Evolutionary conservation across 2,888 invertebrate genomes (phyloP).

Genomic region (Noctua fimbriata): DNA sequence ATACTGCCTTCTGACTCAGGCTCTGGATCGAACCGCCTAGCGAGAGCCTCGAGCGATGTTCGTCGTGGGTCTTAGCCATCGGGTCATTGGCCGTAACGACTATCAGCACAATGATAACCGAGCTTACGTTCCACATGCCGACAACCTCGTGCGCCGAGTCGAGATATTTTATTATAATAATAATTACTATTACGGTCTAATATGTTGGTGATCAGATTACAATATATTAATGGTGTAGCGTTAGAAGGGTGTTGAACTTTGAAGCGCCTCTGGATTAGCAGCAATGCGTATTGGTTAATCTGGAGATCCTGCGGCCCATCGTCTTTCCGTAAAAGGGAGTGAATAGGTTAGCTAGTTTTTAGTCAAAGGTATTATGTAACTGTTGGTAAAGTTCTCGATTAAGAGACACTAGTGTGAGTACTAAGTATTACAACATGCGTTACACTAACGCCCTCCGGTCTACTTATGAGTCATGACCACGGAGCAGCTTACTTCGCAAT

Average conservation of each 20-base stretch:
- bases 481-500: background rate
- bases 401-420: background rate
- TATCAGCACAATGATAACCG: background rate
- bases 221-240: background rate
- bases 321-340: slow-evolving; percentile 4
- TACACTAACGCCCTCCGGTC: slow-evolving; percentile 10
- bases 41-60: no score
- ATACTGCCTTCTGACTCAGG: no score
- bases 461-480: slow-evolving; percentile 22
- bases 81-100: background rate
- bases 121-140: background rate
- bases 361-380: slow-evolving; percentile 8
- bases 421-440: background rate
- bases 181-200: background rate
- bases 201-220: background rate
- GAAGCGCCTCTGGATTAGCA: background rate
- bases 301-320: background rate
- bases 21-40: no score
- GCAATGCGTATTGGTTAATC: background rate
- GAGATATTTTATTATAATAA: background rate
- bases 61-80: background rate
- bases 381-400: background rate
- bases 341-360: background rate
- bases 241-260: background rate
- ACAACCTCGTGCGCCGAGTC: no score